These are phyloP conservation scores for Mastomys natalensis DNA, from an alignment of 2,113 vertebrate genomes.

Conservation along the genomic window DNA sequence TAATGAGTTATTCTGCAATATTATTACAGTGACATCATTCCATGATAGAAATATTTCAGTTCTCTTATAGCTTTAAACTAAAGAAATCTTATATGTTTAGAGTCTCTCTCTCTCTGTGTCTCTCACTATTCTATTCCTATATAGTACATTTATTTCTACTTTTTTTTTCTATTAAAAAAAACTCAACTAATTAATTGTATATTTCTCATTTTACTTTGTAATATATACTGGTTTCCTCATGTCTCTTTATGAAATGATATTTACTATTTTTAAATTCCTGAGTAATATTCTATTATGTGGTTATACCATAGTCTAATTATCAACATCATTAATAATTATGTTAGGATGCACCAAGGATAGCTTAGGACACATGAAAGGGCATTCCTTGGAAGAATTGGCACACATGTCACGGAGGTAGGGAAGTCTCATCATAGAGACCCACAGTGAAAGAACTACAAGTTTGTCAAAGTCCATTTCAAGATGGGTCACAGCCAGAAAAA, in stretches of 20 bases:
- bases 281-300: background rate
- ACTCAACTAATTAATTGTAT: background rate
- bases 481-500: background rate
- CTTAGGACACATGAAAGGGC: background rate
- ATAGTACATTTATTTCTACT: too few relatives aligned
- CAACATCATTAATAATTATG: background rate
- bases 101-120: background rate
- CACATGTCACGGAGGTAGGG: background rate
- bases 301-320: background rate
- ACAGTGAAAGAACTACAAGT: background rate
- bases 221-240: background rate
- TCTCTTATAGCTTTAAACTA: background rate
- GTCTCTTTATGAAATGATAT: background rate
- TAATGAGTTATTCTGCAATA: background rate
- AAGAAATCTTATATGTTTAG: background rate
- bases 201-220: background rate
- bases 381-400: background rate
- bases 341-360: background rate
- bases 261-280: background rate
- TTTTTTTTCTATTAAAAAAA: background rate
- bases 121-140: too few relatives aligned
- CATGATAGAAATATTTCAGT: background rate
- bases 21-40: background rate
- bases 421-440: background rate
- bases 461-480: background rate